phyloP scores from a whole-genome alignment of 2,113 vertebrate genomes.

The Pseudopipra pipra region DNA sequence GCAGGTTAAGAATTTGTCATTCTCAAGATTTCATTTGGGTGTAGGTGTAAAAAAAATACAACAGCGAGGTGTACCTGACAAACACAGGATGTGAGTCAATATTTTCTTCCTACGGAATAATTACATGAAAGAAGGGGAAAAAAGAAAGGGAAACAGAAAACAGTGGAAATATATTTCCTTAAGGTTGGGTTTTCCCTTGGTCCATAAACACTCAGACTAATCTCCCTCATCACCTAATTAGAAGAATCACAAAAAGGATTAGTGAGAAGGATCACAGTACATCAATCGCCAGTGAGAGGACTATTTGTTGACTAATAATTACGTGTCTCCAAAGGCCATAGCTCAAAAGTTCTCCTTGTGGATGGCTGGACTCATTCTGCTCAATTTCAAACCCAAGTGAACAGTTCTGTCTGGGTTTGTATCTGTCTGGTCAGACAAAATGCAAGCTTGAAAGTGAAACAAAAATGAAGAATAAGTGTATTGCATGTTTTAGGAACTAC shows the following conservation, averaged over 20 bases:
- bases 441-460: background rate
- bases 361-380: background rate
- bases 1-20: constrained; percentile 17
- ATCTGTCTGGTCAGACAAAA: background rate
- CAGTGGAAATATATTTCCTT: constrained; percentile 1
- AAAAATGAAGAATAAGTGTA: background rate
- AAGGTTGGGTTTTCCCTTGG: constrained; percentile 32
- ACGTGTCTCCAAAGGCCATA: background rate
- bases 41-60: constrained; percentile 27
- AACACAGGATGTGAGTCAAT: constrained; percentile 74
- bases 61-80: constrained; percentile 25
- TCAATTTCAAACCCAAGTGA: background rate
- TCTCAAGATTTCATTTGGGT: background rate
- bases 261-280: background rate
- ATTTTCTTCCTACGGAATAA: constrained; percentile 43
- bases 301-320: constrained; percentile 49
- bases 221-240: constrained; percentile 15
- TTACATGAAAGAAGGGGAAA: background rate
- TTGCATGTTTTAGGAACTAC: background rate
- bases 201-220: background rate
- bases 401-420: rapidly evolving
- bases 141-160: background rate
- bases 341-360: background rate
- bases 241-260: constrained; percentile 29
- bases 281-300: constrained; percentile 16